Evolutionary conservation across 2,888 invertebrate species (phyloP).

Genomic region (Erynnis tages): DNA sequence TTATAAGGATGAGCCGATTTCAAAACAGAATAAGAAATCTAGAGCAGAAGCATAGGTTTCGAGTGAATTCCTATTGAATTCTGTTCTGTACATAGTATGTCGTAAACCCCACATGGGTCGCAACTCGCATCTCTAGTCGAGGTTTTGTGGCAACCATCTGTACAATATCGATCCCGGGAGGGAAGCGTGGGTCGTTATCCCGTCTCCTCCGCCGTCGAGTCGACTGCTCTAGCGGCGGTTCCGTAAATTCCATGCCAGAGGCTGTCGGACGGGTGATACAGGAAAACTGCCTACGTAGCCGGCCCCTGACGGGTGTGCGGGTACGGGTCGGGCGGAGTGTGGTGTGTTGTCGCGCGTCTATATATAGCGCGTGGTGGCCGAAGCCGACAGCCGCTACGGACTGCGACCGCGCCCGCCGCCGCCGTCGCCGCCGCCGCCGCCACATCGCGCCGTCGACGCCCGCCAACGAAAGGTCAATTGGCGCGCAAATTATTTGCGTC

Average conservation of each 20-base stretch:
- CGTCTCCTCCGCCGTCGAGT: slow-evolving; percentile 67
- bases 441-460: slow-evolving; percentile 59
- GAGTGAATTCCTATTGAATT: too few species aligned
- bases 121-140: slow-evolving; percentile 7
- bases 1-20: too few species aligned
- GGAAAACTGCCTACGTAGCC: slow-evolving; percentile 76
- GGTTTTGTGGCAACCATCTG: slow-evolving; percentile 61
- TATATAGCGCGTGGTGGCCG: slow-evolving; percentile 76
- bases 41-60: too few species aligned
- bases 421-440: slow-evolving; percentile 51
- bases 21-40: too few species aligned
- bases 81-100: too few species aligned
- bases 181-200: slow-evolving; percentile 76
- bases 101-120: neutral
- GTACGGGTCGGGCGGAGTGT: slow-evolving; percentile 51
- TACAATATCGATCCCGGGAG: slow-evolving; percentile 77
- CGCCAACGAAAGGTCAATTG: slow-evolving; percentile 80
- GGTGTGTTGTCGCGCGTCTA: slow-evolving; percentile 74
- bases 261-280: slow-evolving; percentile 77
- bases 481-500: slow-evolving; percentile 81
- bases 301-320: slow-evolving; percentile 48
- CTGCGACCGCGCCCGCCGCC: slow-evolving; percentile 63
- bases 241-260: slow-evolving; percentile 73
- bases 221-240: slow-evolving; percentile 65
- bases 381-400: slow-evolving; percentile 49